These are phyloP conservation scores for Amblyteles armatorius DNA, from an alignment of 2,888 invertebrate species.

Conservation along the genomic window DNA sequence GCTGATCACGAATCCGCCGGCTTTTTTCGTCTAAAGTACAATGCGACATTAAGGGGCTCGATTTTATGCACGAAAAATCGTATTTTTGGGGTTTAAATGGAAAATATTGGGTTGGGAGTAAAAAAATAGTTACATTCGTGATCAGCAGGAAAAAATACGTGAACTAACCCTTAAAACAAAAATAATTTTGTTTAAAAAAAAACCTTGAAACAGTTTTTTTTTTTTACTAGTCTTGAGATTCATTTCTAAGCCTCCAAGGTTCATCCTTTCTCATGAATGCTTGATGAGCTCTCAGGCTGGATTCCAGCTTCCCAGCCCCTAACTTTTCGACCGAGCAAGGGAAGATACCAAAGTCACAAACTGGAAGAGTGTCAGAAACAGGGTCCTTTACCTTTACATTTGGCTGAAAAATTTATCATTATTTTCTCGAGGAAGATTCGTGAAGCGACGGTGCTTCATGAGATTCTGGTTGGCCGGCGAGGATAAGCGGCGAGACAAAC, in stretches of 20 bases:
- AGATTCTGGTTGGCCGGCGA: not conserved
- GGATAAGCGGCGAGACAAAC: slow-evolving; percentile 1
- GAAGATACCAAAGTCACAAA: not conserved
- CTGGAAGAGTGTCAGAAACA: too few species aligned
- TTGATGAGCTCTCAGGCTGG: not conserved
- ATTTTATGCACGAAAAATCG: too few species aligned
- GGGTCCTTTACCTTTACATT: not conserved
- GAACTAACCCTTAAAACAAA: too few species aligned
- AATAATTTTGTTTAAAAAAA: too few species aligned
- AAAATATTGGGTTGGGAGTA: too few species aligned
- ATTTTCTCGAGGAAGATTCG: not conserved
- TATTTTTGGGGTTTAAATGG: too few species aligned
- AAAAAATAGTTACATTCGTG: too few species aligned
- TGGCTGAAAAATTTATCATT: not conserved
- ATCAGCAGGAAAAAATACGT: too few species aligned
- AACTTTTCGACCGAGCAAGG: not conserved
- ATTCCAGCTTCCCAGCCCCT: not conserved
- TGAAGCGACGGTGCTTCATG: not conserved
- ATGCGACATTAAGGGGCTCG: too few species aligned
- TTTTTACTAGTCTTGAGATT: not conserved
- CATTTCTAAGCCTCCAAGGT: not conserved
- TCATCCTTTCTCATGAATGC: not conserved
- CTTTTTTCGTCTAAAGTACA: too few species aligned
- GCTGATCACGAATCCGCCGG: too few species aligned
- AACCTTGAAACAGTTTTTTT: too few species aligned